Conservation (phyloP, 2,113 vertebrate genomes). For the Lycocorax pyrrhopterus region DNA sequence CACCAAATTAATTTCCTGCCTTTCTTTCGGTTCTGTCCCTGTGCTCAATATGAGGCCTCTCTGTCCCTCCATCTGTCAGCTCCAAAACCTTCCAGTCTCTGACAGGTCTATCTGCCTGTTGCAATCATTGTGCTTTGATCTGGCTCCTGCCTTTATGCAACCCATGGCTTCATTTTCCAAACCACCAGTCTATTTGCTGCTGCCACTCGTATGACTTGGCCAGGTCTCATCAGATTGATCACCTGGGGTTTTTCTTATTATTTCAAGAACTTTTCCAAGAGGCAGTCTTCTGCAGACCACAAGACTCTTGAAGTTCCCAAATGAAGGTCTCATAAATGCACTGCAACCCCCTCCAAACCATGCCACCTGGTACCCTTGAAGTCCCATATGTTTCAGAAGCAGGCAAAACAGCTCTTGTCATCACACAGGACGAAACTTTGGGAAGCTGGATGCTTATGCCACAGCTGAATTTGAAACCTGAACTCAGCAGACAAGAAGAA, state of each 20-base stretch:
- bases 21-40: neutral
- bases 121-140: neutral
- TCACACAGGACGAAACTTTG: rapidly evolving
- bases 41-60: rapidly evolving
- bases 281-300: rapidly evolving
- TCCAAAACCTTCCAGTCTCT: neutral
- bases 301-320: neutral
- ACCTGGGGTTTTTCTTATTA: neutral
- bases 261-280: neutral
- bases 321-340: neutral
- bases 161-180: neutral
- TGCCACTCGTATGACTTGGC: neutral
- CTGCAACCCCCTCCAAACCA: neutral
- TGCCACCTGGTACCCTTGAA: neutral
- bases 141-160: neutral
- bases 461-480: neutral
- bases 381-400: rapidly evolving
- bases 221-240: rapidly evolving
- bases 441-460: neutral
- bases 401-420: neutral
- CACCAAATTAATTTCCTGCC: neutral
- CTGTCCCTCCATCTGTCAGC: neutral
- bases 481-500: neutral
- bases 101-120: neutral
- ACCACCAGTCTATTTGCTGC: neutral